Conservation (phyloP, 2,113 vertebrate genomes). For the Empidonax traillii region DNA sequence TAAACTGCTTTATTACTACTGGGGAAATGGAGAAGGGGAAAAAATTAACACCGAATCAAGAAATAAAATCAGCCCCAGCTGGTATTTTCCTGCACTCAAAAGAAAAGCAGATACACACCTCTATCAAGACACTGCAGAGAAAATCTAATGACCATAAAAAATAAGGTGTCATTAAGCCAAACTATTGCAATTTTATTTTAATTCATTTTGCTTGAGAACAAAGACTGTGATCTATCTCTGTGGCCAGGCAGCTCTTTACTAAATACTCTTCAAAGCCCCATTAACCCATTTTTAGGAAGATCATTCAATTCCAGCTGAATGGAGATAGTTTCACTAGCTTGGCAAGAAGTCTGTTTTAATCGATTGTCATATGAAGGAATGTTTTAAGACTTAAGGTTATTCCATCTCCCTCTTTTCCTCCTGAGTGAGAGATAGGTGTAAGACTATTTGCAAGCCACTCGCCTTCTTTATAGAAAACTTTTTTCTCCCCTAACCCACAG, state of each 20-base stretch:
- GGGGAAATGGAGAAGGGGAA: fast-evolving
- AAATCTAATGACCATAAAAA: background rate
- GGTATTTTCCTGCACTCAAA: background rate
- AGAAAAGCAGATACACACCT: background rate
- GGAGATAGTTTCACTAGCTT: background rate
- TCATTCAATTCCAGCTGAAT: background rate
- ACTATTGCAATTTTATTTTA: background rate
- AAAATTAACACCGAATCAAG: background rate
- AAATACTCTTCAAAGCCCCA: background rate
- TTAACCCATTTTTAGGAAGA: background rate
- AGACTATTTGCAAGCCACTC: background rate
- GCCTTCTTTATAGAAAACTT: background rate
- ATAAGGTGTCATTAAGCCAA: background rate
- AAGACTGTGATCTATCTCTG: background rate
- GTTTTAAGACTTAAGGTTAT: background rate
- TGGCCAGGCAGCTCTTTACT: background rate
- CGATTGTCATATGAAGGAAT: background rate
- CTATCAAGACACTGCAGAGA: background rate
- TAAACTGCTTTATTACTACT: background rate
- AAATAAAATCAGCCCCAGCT: background rate
- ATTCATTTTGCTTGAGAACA: background rate
- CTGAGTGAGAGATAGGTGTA: fast-evolving
- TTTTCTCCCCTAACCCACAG: no score
- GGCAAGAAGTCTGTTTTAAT: background rate
- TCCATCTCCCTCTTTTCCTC: background rate